A percentile compares a stretch with the other conserved stretches of the same genome.
Evolutionary conservation across 2,888 invertebrate species (phyloP).

Genomic region (Drosophila peninsularis): DNA sequence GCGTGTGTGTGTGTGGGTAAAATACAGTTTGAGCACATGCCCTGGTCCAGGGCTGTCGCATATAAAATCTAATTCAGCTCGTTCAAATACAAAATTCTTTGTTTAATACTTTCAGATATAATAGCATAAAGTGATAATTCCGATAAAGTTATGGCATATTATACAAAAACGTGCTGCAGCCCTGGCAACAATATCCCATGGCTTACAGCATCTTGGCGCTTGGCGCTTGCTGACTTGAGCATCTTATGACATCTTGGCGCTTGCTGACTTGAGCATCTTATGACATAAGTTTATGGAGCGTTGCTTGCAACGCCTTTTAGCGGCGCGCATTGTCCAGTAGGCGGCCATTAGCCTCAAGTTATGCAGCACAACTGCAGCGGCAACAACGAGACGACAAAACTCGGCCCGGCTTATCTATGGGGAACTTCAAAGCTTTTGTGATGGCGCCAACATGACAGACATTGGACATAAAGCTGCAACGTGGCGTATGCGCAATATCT

Average conservation of each 20-base stretch:
- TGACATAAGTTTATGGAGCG: constrained; percentile 60
- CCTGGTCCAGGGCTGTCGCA: constrained; percentile 5
- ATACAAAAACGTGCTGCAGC: not conserved
- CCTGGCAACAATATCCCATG: constrained; percentile 19
- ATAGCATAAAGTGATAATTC: not conserved
- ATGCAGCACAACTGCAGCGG: constrained; percentile 63
- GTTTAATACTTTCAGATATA: not conserved
- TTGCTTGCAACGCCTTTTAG: constrained; percentile 40
- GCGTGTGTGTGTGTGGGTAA: not conserved
- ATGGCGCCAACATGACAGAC: constrained; percentile 51
- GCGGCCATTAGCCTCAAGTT: constrained; percentile 67
- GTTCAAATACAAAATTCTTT: not conserved
- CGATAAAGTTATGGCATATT: not conserved
- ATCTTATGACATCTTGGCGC: constrained; percentile 43
- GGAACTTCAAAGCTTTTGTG: constrained; percentile 77
- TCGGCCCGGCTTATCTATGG: constrained; percentile 57
- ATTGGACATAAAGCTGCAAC: constrained; percentile 59
- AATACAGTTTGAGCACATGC: constrained; percentile 14
- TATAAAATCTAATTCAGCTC: constrained; percentile 3
- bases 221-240: constrained; percentile 21
- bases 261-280: constrained; percentile 41
- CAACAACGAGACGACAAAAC: constrained; percentile 13
- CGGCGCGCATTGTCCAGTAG: constrained; percentile 50
- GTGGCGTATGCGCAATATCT: constrained; percentile 77
- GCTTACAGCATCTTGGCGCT: constrained; percentile 6